phyloP scores from a whole-genome alignment of 2,888 invertebrate genomes.

The Watsonalla binaria region DNA sequence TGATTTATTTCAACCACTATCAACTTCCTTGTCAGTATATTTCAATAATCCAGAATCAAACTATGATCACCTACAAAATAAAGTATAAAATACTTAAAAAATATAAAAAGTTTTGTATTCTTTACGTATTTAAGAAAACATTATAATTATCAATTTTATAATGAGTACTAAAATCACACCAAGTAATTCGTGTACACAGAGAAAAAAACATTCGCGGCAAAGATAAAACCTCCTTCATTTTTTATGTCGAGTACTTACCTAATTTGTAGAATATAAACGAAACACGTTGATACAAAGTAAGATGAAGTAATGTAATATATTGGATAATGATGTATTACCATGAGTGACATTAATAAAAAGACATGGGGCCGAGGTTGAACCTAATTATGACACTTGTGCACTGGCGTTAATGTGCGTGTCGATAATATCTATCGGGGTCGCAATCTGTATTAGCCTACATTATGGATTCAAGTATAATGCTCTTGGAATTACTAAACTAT shows the following conservation, averaged over 20 bases:
- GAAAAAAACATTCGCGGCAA: too few species aligned
- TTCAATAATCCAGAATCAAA: too few species aligned
- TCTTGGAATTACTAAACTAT: slow-evolving; percentile 8
- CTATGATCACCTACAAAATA: too few species aligned
- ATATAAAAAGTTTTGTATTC: too few species aligned
- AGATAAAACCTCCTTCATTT: too few species aligned
- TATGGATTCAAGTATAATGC: slow-evolving; percentile 14
- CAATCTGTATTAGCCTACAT: slow-evolving; percentile 1
- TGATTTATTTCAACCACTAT: slow-evolving; percentile 4
- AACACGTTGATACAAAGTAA: background rate
- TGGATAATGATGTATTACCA: background rate
- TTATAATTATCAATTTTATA: too few species aligned
- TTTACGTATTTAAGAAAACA: too few species aligned
- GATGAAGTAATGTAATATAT: background rate
- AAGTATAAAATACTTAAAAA: too few species aligned
- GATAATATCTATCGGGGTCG: slow-evolving; percentile 13
- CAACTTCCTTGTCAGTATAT: slow-evolving; percentile 5
- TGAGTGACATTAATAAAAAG: background rate
- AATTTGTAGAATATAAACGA: too few species aligned
- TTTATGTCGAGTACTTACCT: too few species aligned
- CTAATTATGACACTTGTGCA: slow-evolving; percentile 4
- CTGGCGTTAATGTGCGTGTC: slow-evolving; percentile 12
- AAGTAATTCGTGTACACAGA: too few species aligned
- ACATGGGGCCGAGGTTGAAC: background rate
- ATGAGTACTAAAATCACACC: too few species aligned